Evolutionary conservation across 2,888 invertebrate species (phyloP).

Genomic region (Ochropleura plecta): DNA sequence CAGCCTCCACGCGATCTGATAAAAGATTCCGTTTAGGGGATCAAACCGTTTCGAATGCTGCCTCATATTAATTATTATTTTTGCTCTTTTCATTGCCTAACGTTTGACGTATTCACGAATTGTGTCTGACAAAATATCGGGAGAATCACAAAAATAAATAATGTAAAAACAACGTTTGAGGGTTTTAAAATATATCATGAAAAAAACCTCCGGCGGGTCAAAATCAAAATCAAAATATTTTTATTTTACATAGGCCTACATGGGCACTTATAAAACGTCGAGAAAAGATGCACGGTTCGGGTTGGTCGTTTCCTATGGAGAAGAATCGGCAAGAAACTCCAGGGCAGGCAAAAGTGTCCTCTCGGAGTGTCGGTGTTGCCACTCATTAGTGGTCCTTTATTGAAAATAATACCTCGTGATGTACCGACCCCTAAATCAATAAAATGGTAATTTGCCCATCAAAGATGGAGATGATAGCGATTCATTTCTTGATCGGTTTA

Average conservation of each 20-base stretch:
- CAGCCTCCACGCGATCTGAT: constrained; percentile 49
- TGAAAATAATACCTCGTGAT: constrained; percentile 12
- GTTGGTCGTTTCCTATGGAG: too few relatives aligned
- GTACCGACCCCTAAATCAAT: constrained; percentile 35
- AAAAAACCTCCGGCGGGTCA: too few relatives aligned
- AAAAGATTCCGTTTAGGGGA: constrained; percentile 51
- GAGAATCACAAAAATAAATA: neutral
- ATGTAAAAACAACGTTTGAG: constrained; percentile 15
- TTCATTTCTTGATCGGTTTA: constrained; percentile 49
- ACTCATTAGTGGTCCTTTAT: neutral
- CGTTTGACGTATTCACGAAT: constrained; percentile 20
- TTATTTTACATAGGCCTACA: too few relatives aligned
- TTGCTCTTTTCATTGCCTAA: constrained; percentile 36
- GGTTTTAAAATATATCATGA: neutral
- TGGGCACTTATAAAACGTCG: too few relatives aligned
- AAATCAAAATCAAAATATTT: too few relatives aligned
- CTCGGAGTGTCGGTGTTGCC: neutral
- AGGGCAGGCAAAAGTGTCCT: neutral
- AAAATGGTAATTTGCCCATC: constrained; percentile 55
- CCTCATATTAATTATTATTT: constrained; percentile 49
- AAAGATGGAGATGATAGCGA: constrained; percentile 40
- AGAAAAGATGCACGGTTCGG: too few relatives aligned
- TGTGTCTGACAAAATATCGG: neutral
- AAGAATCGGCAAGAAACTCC: too few relatives aligned
- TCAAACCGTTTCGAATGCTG: constrained; percentile 47